A percentile compares a stretch with the other conserved stretches of the same genome.
phyloP scores from a whole-genome alignment of 2,888 invertebrate species.

The Scelioninae gen. 2 region DNA sequence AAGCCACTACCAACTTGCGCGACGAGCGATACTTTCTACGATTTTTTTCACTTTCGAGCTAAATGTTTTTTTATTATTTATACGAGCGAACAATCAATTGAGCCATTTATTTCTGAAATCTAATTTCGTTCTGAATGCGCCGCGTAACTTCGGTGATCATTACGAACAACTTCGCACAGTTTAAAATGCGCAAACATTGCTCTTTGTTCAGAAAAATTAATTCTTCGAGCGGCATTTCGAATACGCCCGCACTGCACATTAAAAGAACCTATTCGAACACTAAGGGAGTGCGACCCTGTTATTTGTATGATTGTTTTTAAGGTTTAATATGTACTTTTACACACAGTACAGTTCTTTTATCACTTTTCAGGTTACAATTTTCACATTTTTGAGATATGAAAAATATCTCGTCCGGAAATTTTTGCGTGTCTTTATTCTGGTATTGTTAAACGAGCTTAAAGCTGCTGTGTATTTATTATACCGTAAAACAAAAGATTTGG shows the following conservation, averaged over 20 bases:
- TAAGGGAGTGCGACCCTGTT: neutral
- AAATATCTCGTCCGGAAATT: slow-evolving; percentile 27
- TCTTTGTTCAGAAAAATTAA: neutral
- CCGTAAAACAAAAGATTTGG: slow-evolving; percentile 8
- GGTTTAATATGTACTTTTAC: slow-evolving; percentile 5
- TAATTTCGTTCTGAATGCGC: slow-evolving; percentile 36
- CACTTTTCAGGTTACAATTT: slow-evolving; percentile 19
- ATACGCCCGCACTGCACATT: too few relatives aligned
- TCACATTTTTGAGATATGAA: slow-evolving; percentile 22
- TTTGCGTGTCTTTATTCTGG: slow-evolving; percentile 24
- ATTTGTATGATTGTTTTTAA: slow-evolving; percentile 2
- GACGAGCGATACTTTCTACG: slow-evolving; percentile 26
- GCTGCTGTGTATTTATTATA: slow-evolving; percentile 2
- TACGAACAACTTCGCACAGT: neutral
- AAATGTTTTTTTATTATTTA: slow-evolving; percentile 4
- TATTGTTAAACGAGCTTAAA: slow-evolving; percentile 34
- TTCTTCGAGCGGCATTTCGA: neutral
- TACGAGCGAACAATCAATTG: slow-evolving; percentile 7
- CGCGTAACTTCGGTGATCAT: neutral
- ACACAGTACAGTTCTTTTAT: slow-evolving; percentile 1
- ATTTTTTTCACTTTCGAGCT: slow-evolving; percentile 19
- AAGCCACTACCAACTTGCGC: slow-evolving; percentile 44
- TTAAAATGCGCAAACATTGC: neutral
- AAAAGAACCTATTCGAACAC: neutral
- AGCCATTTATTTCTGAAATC: slow-evolving; percentile 35